Evolutionary conservation across 2,888 invertebrate genomes (phyloP).

Genomic region (Leucophenga maculata): DNA sequence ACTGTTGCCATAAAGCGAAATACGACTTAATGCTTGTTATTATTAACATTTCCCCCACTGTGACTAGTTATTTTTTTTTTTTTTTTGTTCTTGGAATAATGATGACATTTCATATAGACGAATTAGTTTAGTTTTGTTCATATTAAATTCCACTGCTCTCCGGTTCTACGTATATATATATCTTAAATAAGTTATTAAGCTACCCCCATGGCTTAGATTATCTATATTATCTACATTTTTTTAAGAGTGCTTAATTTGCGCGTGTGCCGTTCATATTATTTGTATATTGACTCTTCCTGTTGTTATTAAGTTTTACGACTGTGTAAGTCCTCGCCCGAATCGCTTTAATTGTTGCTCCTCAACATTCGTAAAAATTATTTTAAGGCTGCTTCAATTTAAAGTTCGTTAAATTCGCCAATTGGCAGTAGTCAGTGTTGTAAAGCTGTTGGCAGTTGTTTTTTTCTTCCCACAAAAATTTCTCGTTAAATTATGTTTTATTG

Average conservation of each 20-base stretch:
- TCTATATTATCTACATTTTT: no score
- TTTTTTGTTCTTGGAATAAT: background rate
- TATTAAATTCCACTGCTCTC: background rate
- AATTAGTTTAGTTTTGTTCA: constrained; percentile 2
- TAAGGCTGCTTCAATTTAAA: no score
- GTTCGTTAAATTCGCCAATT: no score
- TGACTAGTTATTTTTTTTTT: background rate
- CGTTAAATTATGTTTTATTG: no score
- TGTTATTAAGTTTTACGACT: no score
- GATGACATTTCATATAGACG: constrained; percentile 18
- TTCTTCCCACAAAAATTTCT: no score
- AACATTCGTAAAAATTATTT: no score
- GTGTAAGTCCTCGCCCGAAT: background rate
- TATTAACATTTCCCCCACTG: constrained; percentile 9
- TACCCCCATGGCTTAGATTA: no score
- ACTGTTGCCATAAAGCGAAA: constrained; percentile 10
- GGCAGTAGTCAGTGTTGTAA: no score
- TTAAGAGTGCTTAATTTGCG: no score
- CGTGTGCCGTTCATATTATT: constrained; percentile 48
- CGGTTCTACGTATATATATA: background rate
- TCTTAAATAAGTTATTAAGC: constrained; percentile 21
- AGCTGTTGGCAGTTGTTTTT: no score
- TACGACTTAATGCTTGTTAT: constrained; percentile 19
- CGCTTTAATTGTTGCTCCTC: background rate
- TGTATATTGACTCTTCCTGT: no score